phyloP scores from a whole-genome alignment of 2,113 vertebrate species.

The Leptobrachium leishanense region DNA sequence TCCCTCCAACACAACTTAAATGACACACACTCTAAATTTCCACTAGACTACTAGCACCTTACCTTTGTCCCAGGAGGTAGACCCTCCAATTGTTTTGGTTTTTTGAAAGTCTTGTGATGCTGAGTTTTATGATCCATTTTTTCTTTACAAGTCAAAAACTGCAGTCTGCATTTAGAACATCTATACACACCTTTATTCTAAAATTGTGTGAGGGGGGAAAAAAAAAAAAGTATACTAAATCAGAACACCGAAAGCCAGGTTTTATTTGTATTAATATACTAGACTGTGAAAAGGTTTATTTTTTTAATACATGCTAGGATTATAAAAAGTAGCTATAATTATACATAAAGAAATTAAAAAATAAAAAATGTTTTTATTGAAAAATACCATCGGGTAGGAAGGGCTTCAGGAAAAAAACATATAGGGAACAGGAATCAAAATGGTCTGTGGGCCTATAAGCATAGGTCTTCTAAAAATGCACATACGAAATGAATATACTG shows the following conservation, averaged over 20 bases:
- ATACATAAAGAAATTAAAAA: background rate
- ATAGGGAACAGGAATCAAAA: background rate
- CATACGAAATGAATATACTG: too few species aligned
- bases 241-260: too few species aligned
- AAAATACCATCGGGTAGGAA: too few species aligned
- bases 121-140: slow-evolving; percentile 91
- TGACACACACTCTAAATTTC: too few species aligned
- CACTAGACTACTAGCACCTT: slow-evolving; percentile 1
- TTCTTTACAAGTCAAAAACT: slow-evolving; percentile 94
- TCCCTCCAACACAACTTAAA: too few species aligned
- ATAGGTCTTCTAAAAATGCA: too few species aligned
- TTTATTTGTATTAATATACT: too few species aligned
- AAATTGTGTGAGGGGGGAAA: background rate
- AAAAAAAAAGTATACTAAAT: too few species aligned
- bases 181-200: slow-evolving; percentile 95
- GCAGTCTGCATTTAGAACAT: slow-evolving; percentile 92
- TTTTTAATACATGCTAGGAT: background rate
- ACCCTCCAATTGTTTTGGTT: slow-evolving; percentile 89
- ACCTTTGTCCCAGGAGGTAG: slow-evolving; percentile 97
- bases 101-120: slow-evolving; percentile 90
- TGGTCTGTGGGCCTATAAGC: too few species aligned
- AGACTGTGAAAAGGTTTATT: background rate
- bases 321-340: background rate
- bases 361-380: too few species aligned
- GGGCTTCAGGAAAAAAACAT: background rate